These are phyloP conservation scores for Nemotelus nigrinus DNA, from an alignment of 2,888 invertebrate genomes.

Conservation along the genomic window DNA sequence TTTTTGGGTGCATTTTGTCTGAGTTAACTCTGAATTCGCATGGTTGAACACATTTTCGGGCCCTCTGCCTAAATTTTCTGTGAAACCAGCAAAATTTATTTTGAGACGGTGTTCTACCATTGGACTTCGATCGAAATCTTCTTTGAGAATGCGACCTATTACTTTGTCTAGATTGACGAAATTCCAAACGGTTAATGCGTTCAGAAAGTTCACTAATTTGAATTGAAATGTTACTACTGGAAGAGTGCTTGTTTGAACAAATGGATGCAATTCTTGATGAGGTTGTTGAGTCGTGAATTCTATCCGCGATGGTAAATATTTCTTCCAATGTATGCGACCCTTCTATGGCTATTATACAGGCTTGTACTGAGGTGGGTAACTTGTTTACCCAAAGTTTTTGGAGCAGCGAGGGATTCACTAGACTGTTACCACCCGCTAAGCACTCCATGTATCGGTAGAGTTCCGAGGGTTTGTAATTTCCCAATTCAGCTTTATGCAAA, in stretches of 20 bases:
- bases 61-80: background rate
- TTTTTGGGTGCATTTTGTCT: background rate
- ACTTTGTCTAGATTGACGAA: no score
- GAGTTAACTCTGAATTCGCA: background rate
- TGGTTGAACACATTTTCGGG: background rate
- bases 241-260: no score
- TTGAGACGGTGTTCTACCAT: no score
- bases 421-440: conserved; percentile 12
- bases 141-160: no score
- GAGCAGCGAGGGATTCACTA: background rate
- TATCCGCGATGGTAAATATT: conserved; percentile 32
- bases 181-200: no score
- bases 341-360: background rate
- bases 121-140: no score
- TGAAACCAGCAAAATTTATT: no score
- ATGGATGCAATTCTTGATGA: background rate
- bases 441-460: background rate
- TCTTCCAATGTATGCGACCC: background rate
- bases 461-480: no score
- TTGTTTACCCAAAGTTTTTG: background rate
- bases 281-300: conserved; percentile 16
- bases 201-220: no score
- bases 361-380: no score
- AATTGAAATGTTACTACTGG: no score
- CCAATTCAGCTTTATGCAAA: no score